Conservation (phyloP, 1,140 invertebrate genomes). For the Drosophila hydei region DNA sequence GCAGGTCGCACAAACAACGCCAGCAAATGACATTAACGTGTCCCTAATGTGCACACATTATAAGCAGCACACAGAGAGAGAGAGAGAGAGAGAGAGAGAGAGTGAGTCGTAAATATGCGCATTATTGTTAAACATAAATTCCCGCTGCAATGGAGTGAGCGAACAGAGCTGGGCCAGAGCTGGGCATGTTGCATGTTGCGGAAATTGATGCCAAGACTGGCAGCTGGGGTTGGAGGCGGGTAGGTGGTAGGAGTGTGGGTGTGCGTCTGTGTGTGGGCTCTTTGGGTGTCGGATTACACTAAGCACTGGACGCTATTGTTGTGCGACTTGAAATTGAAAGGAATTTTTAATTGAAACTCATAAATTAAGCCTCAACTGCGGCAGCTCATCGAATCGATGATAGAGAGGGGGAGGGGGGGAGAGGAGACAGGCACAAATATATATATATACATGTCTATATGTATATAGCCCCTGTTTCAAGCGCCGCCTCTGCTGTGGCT, state of each 20-base stretch:
- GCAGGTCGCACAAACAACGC: conserved; percentile 29
- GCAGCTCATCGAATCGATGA: conserved; percentile 17
- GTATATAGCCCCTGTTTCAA: neutral
- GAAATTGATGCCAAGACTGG: conserved; percentile 32
- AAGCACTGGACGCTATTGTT: conserved; percentile 44
- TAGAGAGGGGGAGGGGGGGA: neutral
- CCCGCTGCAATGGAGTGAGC: conserved; percentile 48
- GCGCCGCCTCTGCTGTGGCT: conserved; percentile 2
- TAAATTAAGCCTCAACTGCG: conserved; percentile 61
- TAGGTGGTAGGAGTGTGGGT: neutral
- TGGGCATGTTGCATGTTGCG: conserved; percentile 26
- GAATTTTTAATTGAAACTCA: conserved; percentile 81
- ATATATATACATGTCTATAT: neutral
- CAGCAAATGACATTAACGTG: conserved; percentile 58
- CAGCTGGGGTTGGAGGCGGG: too few relatives aligned
- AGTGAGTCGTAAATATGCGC: conserved; percentile 43
- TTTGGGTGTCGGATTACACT: neutral
- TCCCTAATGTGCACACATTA: conserved; percentile 72
- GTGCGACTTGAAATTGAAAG: conserved; percentile 47
- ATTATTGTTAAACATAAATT: conserved; percentile 80
- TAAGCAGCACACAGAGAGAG: conserved; percentile 20
- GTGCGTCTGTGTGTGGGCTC: too few relatives aligned
- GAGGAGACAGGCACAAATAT: neutral
- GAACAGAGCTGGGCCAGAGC: neutral
- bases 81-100: neutral